Base-by-base conservation (phyloP, 35 echinoderm and acorn worm genomes). In the Diadema setosum region DNA sequence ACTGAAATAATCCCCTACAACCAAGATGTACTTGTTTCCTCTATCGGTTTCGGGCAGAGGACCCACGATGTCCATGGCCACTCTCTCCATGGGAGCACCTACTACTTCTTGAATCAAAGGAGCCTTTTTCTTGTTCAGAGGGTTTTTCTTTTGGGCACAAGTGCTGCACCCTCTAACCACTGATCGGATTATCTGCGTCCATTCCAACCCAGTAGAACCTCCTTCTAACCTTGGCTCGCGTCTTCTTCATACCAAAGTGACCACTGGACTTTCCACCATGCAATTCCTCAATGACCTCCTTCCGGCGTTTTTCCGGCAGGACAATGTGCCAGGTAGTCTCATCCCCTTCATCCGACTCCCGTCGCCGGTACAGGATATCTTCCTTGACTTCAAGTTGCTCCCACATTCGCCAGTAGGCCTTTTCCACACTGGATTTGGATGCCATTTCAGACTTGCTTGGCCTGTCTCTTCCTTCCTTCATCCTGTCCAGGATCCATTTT, bases 1-100 rank as follows among this genome's bases (percentile, higher is more conserved):
- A 2, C 86, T 89, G n/a, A 92, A 96, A 69, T 96, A 96, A 39
- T 96, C 94, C 17, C 84, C 94, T 4, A 96, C 34, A 60, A 90
- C 58, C 34, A 89, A 64, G 32, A 91, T 83, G 42, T 87, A 88
- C 30, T 74, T 91, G 60, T 92, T 88, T n/a, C n/a, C n/a, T n/a
- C n/a, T n/a, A n/a, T n/a, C n/a, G n/a, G n/a, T n/a, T n/a, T n/a
- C n/a, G n/a, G n/a, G n/a, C n/a, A n/a, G n/a, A n/a, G n/a, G n/a
- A n/a, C n/a, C n/a, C n/a, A n/a, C n/a, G n/a, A n/a, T n/a, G n/a
- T n/a, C n/a, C n/a, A n/a, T n/a, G n/a, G n/a, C n/a, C n/a, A n/a
- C n/a, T n/a, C n/a, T n/a, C n/a, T n/a, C n/a, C n/a, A n/a, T n/a
- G n/a, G n/a, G n/a, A n/a, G n/a, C n/a, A n/a, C n/a, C n/a, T n/a